A percentile compares a stretch with the other conserved stretches of the same genome.
These are phyloP conservation scores for Protonibea diacanthus DNA, from an alignment of 2,797 vertebrate genomes.

Conservation along the genomic window DNA sequence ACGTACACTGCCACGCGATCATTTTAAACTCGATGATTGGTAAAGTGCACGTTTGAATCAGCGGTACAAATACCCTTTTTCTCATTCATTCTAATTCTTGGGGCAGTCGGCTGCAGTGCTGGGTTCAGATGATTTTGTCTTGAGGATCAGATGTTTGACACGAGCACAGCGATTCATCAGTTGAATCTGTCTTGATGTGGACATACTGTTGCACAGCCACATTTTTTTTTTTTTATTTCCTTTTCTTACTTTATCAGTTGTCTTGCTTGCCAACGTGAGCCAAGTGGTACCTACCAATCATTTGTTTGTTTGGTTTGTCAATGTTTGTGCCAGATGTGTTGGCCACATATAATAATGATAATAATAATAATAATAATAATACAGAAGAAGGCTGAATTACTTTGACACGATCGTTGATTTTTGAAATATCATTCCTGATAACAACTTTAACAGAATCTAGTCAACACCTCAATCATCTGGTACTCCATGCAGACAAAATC, in stretches of 20 bases:
- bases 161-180: constrained; percentile 26
- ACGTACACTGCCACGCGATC: constrained; percentile 10
- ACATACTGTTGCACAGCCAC: constrained; percentile 12
- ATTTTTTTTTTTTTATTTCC: not conserved
- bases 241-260: not conserved
- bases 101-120: not conserved
- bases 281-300: not conserved
- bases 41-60: constrained; percentile 2
- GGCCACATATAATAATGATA: not conserved
- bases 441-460: not conserved
- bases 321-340: constrained; percentile 21
- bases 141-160: constrained; percentile 1
- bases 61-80: constrained; percentile 11
- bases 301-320: constrained; percentile 26
- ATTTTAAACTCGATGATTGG: not conserved
- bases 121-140: not conserved
- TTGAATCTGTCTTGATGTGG: constrained; percentile 55
- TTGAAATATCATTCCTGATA: not conserved
- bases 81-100: constrained; percentile 37
- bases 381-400: not conserved
- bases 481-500: constrained; percentile 12
- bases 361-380: not conserved
- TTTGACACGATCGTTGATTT: constrained; percentile 5
- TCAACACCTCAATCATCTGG: not conserved
- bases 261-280: constrained; percentile 27